Evolutionary conservation across 2,888 invertebrate genomes (phyloP).

Genomic region (Brachycybe producta): DNA sequence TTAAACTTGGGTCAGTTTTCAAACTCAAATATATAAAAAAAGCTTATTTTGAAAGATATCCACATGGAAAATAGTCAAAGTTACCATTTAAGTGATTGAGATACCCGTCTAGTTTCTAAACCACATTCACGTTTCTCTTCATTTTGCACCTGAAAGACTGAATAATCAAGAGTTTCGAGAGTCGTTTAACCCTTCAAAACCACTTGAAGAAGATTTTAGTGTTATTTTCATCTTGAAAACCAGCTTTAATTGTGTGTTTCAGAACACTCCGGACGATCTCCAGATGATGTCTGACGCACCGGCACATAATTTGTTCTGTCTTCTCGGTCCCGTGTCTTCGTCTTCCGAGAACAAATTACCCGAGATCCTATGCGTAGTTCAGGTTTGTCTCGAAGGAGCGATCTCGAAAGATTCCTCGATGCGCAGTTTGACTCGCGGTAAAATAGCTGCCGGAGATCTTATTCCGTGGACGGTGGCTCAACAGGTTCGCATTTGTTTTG

Average conservation of each 20-base stretch:
- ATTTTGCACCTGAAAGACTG: too few relatives aligned
- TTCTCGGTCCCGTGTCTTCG: constrained; percentile 74
- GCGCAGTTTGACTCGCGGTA: constrained; percentile 63
- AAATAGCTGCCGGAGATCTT: constrained; percentile 86
- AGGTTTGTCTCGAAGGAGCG: constrained; percentile 55
- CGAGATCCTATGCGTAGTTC: constrained; percentile 84
- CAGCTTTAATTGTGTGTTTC: constrained; percentile 24
- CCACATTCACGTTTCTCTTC: too few relatives aligned
- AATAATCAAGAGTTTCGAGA: too few relatives aligned
- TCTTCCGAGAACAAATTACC: constrained; percentile 51
- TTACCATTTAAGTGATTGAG: too few relatives aligned
- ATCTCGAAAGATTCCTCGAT: constrained; percentile 52
- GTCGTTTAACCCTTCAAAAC: too few relatives aligned
- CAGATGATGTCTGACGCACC: constrained; percentile 98
- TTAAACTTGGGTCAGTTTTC: too few relatives aligned
- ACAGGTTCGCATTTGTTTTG: constrained; percentile 17
- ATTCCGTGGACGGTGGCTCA: constrained; percentile 98
- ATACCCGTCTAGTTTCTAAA: too few relatives aligned
- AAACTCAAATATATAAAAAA: too few relatives aligned
- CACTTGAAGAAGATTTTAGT: too few relatives aligned
- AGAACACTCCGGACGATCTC: constrained; percentile 96
- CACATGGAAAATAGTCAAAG: too few relatives aligned
- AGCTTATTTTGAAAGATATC: too few relatives aligned
- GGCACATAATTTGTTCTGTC: constrained; percentile 90
- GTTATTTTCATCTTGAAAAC: too few relatives aligned